phyloP scores from a whole-genome alignment of 2,797 vertebrate genomes.

The Carcharodon carcharias region DNA sequence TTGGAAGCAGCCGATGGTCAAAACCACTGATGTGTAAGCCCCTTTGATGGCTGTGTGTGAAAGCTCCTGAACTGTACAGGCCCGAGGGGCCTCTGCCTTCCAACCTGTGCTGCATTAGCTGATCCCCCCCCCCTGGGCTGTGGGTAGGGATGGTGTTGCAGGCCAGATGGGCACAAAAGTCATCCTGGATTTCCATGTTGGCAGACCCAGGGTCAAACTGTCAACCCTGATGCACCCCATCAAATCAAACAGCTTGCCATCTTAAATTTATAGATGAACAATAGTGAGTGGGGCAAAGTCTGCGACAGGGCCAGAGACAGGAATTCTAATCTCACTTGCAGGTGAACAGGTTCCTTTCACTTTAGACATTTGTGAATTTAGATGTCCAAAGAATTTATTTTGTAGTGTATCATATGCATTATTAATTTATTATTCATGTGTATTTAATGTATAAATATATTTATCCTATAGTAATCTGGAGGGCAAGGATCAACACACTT shows the following conservation, averaged over 20 bases:
- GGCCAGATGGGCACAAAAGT: background rate
- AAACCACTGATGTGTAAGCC: background rate
- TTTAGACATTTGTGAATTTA: background rate
- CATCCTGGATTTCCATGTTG: background rate
- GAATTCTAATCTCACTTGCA: background rate
- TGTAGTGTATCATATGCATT: slow-evolving; percentile 19
- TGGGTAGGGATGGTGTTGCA: background rate
- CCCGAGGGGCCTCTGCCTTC: background rate
- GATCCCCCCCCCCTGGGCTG: background rate
- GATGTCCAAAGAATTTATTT: slow-evolving; percentile 29
- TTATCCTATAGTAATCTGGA: slow-evolving; percentile 18
- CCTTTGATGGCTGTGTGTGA: background rate
- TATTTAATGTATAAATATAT: slow-evolving; percentile 33
- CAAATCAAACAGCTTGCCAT: background rate
- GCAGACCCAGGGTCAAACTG: background rate
- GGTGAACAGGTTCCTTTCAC: slow-evolving; percentile 1
- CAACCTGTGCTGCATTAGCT: background rate
- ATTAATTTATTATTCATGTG: slow-evolving; percentile 23
- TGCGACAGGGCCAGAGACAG: background rate
- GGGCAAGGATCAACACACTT: background rate
- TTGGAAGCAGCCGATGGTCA: background rate
- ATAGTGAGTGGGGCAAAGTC: background rate
- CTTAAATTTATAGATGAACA: background rate
- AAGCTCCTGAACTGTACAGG: background rate
- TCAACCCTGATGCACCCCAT: background rate